Conservation (phyloP, 1,140 invertebrate genomes). For the Asobara japonica region DNA sequence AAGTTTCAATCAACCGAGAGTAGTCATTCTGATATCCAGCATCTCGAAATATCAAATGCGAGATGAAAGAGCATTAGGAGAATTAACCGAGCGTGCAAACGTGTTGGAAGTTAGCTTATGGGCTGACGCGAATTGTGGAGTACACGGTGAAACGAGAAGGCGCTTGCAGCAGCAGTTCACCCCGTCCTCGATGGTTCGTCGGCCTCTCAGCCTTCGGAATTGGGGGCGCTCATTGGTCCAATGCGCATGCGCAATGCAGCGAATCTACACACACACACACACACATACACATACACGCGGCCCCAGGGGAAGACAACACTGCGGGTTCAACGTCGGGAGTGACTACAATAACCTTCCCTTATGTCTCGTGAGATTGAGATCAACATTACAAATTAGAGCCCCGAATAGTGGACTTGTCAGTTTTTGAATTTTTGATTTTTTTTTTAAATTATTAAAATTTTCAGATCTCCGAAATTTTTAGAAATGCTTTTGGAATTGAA, state of each 20-base stretch:
- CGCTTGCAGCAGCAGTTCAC: slow-evolving; percentile 49
- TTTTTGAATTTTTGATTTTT: no score
- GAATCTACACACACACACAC: slow-evolving; percentile 2
- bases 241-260: not conserved
- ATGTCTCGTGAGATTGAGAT: no score
- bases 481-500: no score
- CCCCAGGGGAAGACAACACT: not conserved
- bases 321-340: no score
- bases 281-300: no score
- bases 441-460: no score
- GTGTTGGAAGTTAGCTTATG: slow-evolving; percentile 44
- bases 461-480: no score
- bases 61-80: not conserved
- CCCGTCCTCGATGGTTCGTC: slow-evolving; percentile 65
- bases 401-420: no score
- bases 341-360: no score
- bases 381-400: no score
- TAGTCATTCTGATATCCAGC: not conserved
- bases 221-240: slow-evolving; percentile 45
- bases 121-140: slow-evolving; percentile 35
- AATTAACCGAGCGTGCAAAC: slow-evolving; percentile 43
- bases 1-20: not conserved
- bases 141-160: slow-evolving; percentile 39
- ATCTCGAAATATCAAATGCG: not conserved
- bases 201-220: slow-evolving; percentile 63